Conservation (phyloP, 2,113 vertebrate species). For the Acinonyx jubatus region DNA sequence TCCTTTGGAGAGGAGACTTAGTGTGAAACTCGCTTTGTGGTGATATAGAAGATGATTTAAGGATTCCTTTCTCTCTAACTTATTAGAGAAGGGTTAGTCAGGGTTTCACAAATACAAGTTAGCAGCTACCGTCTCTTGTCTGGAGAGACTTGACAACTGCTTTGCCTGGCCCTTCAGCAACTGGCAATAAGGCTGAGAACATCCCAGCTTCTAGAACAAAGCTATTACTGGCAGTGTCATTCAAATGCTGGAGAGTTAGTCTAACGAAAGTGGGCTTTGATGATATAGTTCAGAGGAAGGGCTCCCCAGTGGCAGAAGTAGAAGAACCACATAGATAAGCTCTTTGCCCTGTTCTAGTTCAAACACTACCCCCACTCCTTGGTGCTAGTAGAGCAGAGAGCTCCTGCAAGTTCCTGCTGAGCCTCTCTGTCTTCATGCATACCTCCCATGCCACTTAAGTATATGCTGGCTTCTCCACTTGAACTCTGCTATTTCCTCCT, state of each 20-base stretch:
- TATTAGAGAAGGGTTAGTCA: neutral
- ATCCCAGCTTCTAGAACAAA: neutral
- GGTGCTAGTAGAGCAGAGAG: neutral
- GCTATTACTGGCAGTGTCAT: neutral
- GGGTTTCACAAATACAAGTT: neutral
- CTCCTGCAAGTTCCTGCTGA: neutral
- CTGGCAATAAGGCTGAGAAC: accelerated
- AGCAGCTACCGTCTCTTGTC: neutral
- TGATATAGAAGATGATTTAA: neutral
- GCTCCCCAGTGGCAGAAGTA: neutral
- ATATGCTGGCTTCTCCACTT: neutral
- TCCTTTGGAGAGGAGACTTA: neutral
- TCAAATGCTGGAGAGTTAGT: neutral
- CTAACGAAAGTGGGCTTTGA: neutral
- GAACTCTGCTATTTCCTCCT: neutral
- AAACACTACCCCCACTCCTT: neutral
- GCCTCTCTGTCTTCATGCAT: accelerated
- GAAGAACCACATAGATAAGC: neutral
- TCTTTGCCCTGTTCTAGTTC: neutral
- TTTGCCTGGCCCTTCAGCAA: neutral
- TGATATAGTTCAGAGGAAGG: neutral
- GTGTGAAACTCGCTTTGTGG: neutral
- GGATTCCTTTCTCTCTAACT: neutral
- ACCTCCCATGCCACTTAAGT: accelerated
- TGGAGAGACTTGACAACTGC: neutral